A percentile compares a stretch with the other conserved stretches of the same genome.
Conservation (phyloP, 2,888 invertebrate genomes). For the Lasioglossum leucozonium region DNA sequence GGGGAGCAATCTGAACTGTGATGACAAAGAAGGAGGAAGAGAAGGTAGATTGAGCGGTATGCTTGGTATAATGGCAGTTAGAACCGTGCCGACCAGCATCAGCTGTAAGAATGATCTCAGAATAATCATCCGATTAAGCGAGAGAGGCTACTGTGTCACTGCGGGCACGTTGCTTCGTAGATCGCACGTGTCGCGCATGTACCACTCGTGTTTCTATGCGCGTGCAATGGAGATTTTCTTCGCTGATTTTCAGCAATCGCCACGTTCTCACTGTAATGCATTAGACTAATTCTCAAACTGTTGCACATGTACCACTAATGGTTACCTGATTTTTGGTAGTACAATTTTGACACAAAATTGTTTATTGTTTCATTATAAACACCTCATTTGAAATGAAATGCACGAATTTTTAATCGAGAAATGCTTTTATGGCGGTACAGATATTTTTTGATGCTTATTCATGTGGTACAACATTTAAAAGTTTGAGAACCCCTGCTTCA, state of each 20-base stretch:
- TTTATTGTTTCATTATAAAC: too few species aligned
- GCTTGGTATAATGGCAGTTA: constrained; percentile 59
- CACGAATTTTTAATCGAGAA: too few species aligned
- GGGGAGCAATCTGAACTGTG: constrained; percentile 15
- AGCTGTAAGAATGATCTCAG: constrained; percentile 80
- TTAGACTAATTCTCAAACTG: too few species aligned
- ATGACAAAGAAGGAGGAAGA: constrained; percentile 39
- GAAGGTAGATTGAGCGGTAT: constrained; percentile 48
- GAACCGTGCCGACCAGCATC: constrained; percentile 64
- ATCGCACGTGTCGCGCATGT: constrained; percentile 50
- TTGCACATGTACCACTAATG: too few species aligned
- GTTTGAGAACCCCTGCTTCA: too few species aligned
- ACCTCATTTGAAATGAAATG: too few species aligned
- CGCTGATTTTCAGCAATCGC: neutral
- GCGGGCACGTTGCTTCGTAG: constrained; percentile 63
- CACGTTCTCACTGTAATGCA: neutral
- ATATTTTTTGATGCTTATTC: too few species aligned
- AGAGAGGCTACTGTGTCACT: constrained; percentile 77
- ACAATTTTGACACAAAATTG: too few species aligned
- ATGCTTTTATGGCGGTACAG: too few species aligned
- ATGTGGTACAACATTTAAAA: too few species aligned
- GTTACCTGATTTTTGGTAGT: too few species aligned
- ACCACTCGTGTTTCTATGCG: constrained; percentile 18
- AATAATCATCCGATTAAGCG: constrained; percentile 82
- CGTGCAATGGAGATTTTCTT: constrained; percentile 31